phyloP scores from a whole-genome alignment of 2,113 vertebrate species.

The Columba janthina region DNA sequence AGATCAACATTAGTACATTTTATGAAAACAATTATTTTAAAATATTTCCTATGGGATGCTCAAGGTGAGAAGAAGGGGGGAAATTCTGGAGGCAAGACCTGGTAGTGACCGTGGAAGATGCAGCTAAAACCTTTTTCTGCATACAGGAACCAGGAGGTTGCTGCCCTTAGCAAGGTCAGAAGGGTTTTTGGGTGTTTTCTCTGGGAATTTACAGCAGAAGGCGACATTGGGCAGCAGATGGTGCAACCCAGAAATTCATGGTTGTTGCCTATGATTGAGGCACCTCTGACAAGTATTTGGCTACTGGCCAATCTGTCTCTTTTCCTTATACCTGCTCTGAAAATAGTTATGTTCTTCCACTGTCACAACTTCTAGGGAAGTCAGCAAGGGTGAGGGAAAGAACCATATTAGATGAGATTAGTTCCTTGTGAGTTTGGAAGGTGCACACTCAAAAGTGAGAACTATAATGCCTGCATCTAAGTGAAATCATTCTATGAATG shows the following conservation, averaged over 20 bases:
- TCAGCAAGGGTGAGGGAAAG: not conserved
- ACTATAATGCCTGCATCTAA: not conserved
- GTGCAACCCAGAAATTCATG: not conserved
- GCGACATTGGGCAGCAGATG: not conserved
- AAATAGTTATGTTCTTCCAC: not conserved
- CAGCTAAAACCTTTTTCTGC: not conserved
- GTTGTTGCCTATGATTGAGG: not conserved
- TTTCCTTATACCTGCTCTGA: not conserved
- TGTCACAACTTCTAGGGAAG: not conserved
- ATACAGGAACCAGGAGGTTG: not conserved
- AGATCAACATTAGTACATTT: not conserved
- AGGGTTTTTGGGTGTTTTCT: not conserved
- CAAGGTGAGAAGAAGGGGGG: not conserved
- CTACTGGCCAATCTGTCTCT: not conserved
- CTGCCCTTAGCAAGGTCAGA: not conserved
- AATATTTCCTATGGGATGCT: not conserved
- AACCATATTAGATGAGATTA: rapidly evolving
- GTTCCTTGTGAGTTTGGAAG: not conserved
- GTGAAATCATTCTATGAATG: not conserved
- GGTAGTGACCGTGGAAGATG: not conserved
- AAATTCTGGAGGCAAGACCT: not conserved
- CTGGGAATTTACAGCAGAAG: conserved; percentile 6
- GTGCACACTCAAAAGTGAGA: not conserved
- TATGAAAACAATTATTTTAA: not conserved
- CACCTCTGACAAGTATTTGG: not conserved